Conservation (phyloP, 2,113 vertebrate species). For the Passer domesticus region DNA sequence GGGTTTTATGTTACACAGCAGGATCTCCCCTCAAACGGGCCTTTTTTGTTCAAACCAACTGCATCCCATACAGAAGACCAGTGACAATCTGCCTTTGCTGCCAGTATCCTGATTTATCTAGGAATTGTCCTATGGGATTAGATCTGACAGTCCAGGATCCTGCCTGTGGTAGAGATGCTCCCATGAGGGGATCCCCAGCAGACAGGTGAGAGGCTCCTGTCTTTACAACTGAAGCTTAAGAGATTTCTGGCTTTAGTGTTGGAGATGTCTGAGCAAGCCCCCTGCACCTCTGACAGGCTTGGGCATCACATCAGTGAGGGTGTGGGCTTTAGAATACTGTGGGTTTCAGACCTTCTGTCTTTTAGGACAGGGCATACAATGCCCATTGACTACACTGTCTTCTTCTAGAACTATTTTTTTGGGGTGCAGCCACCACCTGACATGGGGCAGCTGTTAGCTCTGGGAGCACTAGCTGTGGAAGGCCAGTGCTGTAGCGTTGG, state of each 20-base stretch:
- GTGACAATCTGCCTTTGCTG: background rate
- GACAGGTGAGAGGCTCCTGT: background rate
- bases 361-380: background rate
- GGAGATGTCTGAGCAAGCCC: background rate
- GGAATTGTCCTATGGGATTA: background rate
- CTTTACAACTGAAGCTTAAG: background rate
- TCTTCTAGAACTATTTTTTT: background rate
- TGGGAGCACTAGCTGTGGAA: background rate
- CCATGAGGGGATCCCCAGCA: background rate
- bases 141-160: background rate
- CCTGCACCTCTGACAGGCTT: background rate
- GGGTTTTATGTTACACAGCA: background rate
- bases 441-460: background rate
- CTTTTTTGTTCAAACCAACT: background rate
- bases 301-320: background rate
- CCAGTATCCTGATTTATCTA: background rate
- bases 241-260: accelerated
- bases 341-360: background rate
- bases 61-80: background rate
- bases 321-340: background rate
- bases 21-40: background rate
- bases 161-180: background rate
- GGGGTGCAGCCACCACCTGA: background rate
- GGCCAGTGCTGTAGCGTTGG: background rate
- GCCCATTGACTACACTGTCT: background rate